Conservation (phyloP, 2,888 invertebrate species). For the Beris chalybata region DNA sequence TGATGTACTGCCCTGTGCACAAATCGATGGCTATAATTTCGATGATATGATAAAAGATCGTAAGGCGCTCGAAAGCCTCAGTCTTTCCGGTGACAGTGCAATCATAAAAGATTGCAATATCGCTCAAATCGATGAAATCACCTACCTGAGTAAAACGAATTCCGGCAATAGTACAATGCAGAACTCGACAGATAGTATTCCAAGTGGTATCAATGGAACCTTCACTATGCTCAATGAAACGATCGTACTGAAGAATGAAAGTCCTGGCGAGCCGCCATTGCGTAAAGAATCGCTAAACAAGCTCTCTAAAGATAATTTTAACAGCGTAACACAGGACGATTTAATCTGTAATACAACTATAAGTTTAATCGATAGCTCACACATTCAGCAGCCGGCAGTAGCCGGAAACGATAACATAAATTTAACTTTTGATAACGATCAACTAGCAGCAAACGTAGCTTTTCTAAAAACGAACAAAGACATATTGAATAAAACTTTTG, state of each 20-base stretch:
- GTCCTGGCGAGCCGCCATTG: conserved; percentile 34
- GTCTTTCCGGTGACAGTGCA: conserved; percentile 52
- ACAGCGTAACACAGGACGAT: conserved; percentile 43
- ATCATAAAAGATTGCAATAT: conserved; percentile 53
- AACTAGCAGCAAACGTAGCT: not conserved
- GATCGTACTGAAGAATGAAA: conserved; percentile 37
- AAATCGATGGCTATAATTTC: conserved; percentile 48
- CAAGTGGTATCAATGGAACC: conserved; percentile 41
- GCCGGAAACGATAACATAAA: conserved; percentile 1
- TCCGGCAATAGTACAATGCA: conserved; percentile 54
- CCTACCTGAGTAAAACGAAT: conserved; percentile 51
- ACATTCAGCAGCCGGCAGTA: conserved; percentile 31
- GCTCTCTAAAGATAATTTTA: conserved; percentile 36
- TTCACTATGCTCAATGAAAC: conserved; percentile 29
- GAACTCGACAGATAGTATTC: conserved; percentile 52
- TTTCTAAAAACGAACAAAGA: conserved; percentile 4
- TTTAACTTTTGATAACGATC: conserved; percentile 10
- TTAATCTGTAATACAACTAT: conserved; percentile 52
- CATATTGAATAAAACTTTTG: not conserved
- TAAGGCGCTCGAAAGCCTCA: conserved; percentile 51
- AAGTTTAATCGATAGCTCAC: conserved; percentile 49
- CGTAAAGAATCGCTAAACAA: not conserved
- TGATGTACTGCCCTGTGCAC: conserved; percentile 40
- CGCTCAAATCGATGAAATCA: conserved; percentile 53
- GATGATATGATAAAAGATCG: conserved; percentile 53